These are phyloP conservation scores for Ctenopoma multispine DNA, from an alignment of 2,797 vertebrate genomes.

Conservation along the genomic window DNA sequence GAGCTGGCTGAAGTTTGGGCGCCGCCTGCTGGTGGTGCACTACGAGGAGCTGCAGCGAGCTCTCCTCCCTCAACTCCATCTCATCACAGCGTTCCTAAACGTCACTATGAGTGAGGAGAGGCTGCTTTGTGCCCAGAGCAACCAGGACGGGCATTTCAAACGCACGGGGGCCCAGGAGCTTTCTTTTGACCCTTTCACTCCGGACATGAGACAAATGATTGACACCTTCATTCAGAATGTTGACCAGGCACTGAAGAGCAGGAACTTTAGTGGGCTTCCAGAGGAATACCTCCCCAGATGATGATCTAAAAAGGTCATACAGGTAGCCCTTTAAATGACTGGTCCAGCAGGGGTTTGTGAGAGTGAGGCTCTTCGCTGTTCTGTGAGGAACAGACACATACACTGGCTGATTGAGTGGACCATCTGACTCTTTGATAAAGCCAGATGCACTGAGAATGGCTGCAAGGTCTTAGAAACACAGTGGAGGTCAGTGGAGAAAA, in stretches of 20 bases:
- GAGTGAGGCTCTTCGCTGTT: slow-evolving; percentile 15
- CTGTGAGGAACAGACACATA: slow-evolving; percentile 18
- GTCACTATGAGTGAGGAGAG: slow-evolving; percentile 88
- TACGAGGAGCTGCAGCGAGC: slow-evolving; percentile 92
- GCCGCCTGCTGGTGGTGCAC: slow-evolving; percentile 90
- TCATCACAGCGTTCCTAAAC: slow-evolving; percentile 91
- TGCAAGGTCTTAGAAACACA: slow-evolving; percentile 14
- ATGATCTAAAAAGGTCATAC: slow-evolving; percentile 67
- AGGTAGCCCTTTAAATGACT: slow-evolving; percentile 26
- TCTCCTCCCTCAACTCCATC: slow-evolving; percentile 87
- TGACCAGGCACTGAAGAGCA: slow-evolving; percentile 89
- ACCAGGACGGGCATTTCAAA: slow-evolving; percentile 96
- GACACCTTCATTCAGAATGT: slow-evolving; percentile 89
- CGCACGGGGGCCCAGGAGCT: slow-evolving; percentile 82
- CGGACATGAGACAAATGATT: slow-evolving; percentile 91
- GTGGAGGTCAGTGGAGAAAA: slow-evolving; percentile 38
- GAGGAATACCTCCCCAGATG: slow-evolving; percentile 93
- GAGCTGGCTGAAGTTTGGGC: slow-evolving; percentile 93
- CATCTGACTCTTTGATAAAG: slow-evolving; percentile 33
- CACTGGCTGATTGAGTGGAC: slow-evolving; percentile 36
- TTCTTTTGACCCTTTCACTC: slow-evolving; percentile 91
- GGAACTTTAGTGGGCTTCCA: slow-evolving; percentile 91
- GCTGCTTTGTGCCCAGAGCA: slow-evolving; percentile 92
- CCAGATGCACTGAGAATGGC: slow-evolving; percentile 31
- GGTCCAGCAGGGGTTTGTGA: slow-evolving; percentile 9